These are phyloP conservation scores for Aricia agestis DNA, from an alignment of 1,140 invertebrate genomes.

Conservation along the genomic window DNA sequence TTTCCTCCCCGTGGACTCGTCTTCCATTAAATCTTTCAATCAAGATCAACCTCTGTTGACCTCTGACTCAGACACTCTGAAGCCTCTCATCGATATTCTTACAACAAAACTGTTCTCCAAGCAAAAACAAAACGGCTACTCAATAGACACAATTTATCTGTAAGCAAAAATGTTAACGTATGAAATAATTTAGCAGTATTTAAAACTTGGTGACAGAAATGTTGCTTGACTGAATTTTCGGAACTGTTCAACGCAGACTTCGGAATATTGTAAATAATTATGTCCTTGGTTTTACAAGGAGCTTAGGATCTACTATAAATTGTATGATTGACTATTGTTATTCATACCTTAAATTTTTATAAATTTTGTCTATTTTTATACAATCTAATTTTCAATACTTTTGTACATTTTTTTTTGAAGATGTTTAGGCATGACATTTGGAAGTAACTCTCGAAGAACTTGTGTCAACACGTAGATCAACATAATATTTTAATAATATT, in stretches of 20 bases:
- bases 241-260: conserved; percentile 43
- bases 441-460: neutral
- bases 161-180: conserved; percentile 35
- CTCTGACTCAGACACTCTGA: neutral
- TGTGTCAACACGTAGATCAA: neutral
- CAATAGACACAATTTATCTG: conserved; percentile 59
- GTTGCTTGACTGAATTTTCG: conserved; percentile 72
- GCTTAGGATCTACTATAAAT: conserved; percentile 27
- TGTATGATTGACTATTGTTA: conserved; percentile 6
- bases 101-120: conserved; percentile 63
- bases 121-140: conserved; percentile 51
- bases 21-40: neutral
- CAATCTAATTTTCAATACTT: neutral
- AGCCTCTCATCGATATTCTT: conserved; percentile 10
- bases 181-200: conserved; percentile 58
- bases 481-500: neutral
- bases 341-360: neutral
- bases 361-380: neutral
- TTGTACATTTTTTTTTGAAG: neutral
- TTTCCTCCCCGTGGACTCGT: neutral
- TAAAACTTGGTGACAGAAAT: conserved; percentile 63
- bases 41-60: neutral
- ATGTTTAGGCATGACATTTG: neutral
- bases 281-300: conserved; percentile 74
- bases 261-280: conserved; percentile 63